Percentiles rank a stretch among this genome's conserved stretches.
Conservation (phyloP, 2,113 vertebrate species). For the Aphyosemion australe region DNA sequence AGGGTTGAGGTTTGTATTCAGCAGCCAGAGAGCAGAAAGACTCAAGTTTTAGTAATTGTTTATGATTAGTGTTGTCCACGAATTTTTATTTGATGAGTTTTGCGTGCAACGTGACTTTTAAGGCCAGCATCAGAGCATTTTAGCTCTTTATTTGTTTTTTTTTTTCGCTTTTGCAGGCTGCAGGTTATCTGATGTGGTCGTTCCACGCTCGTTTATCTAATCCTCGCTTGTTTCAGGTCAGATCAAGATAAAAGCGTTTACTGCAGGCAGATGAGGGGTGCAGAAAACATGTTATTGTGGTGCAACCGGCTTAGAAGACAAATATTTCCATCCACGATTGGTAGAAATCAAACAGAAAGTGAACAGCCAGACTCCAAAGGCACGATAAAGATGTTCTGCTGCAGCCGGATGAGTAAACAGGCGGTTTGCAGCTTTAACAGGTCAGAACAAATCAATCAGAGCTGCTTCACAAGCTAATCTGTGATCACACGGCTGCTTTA, state of each 20-base stretch:
- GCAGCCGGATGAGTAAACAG: conserved; percentile 1
- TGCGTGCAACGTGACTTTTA: background rate
- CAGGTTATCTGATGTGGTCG: background rate
- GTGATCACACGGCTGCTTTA: background rate
- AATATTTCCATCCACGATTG: no score
- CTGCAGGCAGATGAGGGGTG: background rate
- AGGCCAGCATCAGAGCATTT: background rate
- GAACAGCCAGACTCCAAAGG: background rate
- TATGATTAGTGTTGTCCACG: no score
- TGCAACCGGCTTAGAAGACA: background rate
- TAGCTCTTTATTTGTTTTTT: background rate
- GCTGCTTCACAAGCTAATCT: background rate
- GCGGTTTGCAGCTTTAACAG: background rate
- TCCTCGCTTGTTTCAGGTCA: background rate
- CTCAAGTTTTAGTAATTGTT: no score
- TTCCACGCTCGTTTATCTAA: background rate
- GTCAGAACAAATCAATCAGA: background rate
- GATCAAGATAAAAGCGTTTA: background rate
- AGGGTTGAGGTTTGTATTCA: no score
- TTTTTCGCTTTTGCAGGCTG: background rate
- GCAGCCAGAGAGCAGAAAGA: no score
- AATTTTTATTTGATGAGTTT: no score
- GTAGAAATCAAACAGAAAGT: background rate
- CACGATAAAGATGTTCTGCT: background rate
- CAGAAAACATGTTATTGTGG: background rate